phyloP scores from a whole-genome alignment of 2,888 invertebrate species.

The Sthenelais limicola region DNA sequence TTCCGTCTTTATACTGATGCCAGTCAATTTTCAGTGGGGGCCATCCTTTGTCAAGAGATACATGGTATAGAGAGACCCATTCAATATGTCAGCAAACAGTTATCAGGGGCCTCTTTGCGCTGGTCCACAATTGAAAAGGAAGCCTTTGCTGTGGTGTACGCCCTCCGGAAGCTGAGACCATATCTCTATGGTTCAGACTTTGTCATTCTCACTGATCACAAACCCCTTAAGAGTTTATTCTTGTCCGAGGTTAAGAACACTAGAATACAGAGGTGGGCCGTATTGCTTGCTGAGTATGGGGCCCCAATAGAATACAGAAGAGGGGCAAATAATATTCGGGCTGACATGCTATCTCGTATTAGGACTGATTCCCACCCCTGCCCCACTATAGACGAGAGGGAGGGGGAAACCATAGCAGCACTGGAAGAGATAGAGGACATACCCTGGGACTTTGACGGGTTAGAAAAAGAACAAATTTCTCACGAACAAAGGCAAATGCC shows the following conservation, averaged over 20 bases:
- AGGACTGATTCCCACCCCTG: too few relatives aligned
- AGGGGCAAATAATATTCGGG: constrained; percentile 43
- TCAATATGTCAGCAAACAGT: constrained; percentile 28
- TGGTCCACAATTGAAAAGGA: constrained; percentile 38
- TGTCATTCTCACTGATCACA: constrained; percentile 35
- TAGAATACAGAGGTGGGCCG: constrained; percentile 45
- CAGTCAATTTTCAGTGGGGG: background rate
- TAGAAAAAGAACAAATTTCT: constrained; percentile 16
- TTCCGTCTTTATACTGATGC: constrained; percentile 34
- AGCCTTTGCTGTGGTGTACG: constrained; percentile 22
- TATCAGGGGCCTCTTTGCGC: background rate
- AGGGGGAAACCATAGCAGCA: too few relatives aligned
- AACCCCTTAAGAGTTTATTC: constrained; percentile 40
- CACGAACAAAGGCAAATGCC: constrained; percentile 3
- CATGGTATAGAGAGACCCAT: constrained; percentile 29
- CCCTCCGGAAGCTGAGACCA: constrained; percentile 29
- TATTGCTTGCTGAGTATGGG: constrained; percentile 46
- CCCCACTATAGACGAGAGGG: too few relatives aligned
- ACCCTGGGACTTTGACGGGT: background rate
- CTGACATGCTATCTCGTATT: constrained; percentile 41
- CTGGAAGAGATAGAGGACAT: background rate
- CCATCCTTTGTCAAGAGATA: constrained; percentile 16
- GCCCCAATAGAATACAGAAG: constrained; percentile 42
- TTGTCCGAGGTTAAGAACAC: constrained; percentile 43
- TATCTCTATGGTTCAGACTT: constrained; percentile 40